Percentiles rank a stretch among this genome's conserved stretches.
Evolutionary conservation across 2,797 vertebrate species (phyloP).

Genomic region (Enteromius paludinosus): DNA sequence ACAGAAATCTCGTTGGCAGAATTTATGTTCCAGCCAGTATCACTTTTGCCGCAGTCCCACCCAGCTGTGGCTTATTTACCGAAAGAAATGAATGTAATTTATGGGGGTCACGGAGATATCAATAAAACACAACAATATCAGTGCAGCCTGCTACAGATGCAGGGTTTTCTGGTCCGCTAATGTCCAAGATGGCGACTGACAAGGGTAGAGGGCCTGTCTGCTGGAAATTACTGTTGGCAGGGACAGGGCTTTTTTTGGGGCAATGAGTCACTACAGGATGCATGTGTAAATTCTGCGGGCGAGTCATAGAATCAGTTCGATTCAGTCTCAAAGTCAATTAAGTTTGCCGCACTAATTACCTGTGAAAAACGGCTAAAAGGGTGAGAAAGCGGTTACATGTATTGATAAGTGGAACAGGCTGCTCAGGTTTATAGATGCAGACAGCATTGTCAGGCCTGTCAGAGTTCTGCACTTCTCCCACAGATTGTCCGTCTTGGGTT

Average conservation of each 20-base stretch:
- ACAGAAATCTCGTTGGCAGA: conserved; percentile 72
- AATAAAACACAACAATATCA: conserved; percentile 65
- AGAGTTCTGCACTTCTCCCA: conserved; percentile 59
- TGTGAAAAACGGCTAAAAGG: conserved; percentile 20
- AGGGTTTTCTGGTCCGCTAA: conserved; percentile 60
- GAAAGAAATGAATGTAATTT: conserved; percentile 62
- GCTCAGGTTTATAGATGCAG: conserved; percentile 32
- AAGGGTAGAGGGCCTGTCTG: conserved; percentile 43
- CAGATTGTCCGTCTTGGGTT: conserved; percentile 58
- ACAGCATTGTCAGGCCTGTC: conserved; percentile 53
- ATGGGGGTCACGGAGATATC: conserved; percentile 60
- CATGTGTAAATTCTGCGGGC: conserved; percentile 37
- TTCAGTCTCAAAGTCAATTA: conserved; percentile 52
- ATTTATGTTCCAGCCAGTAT: conserved; percentile 71
- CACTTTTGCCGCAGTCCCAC: conserved; percentile 58
- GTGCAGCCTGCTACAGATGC: conserved; percentile 35
- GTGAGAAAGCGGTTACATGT: conserved; percentile 3
- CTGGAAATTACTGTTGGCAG: conserved; percentile 53
- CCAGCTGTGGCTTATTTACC: conserved; percentile 55
- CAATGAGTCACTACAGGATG: conserved; percentile 38
- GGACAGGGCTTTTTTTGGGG: conserved; percentile 31
- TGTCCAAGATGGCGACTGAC: conserved; percentile 57
- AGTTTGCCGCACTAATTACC: conserved; percentile 28
- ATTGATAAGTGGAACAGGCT: conserved; percentile 38
- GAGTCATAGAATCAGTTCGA: conserved; percentile 24